These are phyloP conservation scores for Belonocnema kinseyi DNA, from an alignment of 1,140 invertebrate genomes.

Conservation along the genomic window DNA sequence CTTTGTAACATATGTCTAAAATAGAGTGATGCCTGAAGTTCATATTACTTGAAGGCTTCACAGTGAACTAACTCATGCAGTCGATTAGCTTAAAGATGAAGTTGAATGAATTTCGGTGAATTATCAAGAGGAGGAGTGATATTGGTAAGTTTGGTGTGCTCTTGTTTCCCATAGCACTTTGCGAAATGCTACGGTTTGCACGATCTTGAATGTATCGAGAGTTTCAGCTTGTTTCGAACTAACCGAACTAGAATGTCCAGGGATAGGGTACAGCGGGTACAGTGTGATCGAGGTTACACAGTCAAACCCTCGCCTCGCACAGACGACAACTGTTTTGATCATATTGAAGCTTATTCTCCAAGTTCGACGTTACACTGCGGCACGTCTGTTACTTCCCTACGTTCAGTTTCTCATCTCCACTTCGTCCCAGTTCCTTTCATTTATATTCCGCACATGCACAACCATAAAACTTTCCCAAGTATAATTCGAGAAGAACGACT, in stretches of 20 bases:
- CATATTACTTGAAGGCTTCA: conserved; percentile 8
- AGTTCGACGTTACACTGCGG: conserved; percentile 9
- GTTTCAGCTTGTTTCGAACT: conserved; percentile 29
- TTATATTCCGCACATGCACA: conserved; percentile 26
- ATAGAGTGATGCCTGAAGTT: not conserved
- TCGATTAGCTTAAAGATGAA: not conserved
- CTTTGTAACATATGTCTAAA: no score
- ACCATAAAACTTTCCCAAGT: conserved; percentile 20
- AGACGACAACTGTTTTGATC: conserved; percentile 30
- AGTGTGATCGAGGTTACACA: conserved; percentile 24
- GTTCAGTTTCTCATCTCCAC: conserved; percentile 8
- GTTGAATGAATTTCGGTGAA: conserved; percentile 25
- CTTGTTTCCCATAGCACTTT: conserved; percentile 23
- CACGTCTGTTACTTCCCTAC: conserved; percentile 25
- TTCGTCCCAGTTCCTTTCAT: conserved; percentile 23
- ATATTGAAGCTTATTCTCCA: conserved; percentile 26
- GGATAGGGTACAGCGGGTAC: conserved; percentile 9
- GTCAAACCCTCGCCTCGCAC: not conserved
- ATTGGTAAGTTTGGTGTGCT: conserved; percentile 18
- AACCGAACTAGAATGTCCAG: conserved; percentile 28
- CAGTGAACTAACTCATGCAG: not conserved
- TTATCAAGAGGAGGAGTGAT: not conserved
- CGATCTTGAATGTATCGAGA: conserved; percentile 30
- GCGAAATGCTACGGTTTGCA: conserved; percentile 9
- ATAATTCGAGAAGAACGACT: conserved; percentile 29